phyloP scores from a whole-genome alignment of 2,888 invertebrate species.

The Drosophila robusta region DNA sequence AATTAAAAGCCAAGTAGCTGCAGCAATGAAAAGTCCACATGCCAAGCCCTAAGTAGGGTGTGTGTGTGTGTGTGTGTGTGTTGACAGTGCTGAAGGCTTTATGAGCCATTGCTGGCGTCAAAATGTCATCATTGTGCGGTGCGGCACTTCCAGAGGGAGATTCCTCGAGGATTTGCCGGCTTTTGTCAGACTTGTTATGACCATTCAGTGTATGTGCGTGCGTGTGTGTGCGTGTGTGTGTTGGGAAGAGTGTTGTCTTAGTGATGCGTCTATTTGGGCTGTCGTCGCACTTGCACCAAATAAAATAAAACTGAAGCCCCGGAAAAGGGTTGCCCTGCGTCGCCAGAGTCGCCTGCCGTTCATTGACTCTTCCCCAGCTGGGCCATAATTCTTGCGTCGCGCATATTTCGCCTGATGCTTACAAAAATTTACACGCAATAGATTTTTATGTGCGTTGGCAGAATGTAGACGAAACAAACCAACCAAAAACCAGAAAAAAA shows the following conservation, averaged over 20 bases:
- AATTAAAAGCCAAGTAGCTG: constrained; percentile 73
- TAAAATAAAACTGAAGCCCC: constrained; percentile 41
- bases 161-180: constrained; percentile 47
- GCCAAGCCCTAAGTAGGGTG: neutral
- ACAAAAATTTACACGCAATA: constrained; percentile 80
- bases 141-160: constrained; percentile 31
- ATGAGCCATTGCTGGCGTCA: constrained; percentile 83
- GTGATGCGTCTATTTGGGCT: constrained; percentile 38
- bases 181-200: constrained; percentile 57
- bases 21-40: constrained; percentile 43
- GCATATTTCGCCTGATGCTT: constrained; percentile 53
- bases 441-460: constrained; percentile 77
- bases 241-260: constrained; percentile 18
- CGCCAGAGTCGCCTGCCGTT: constrained; percentile 42
- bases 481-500: constrained; percentile 15
- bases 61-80: constrained; percentile 13
- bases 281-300: constrained; percentile 57
- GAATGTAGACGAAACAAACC: constrained; percentile 40
- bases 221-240: constrained; percentile 19
- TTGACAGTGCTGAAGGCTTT: constrained; percentile 73
- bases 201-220: constrained; percentile 6
- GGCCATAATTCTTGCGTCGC: constrained; percentile 66
- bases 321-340: constrained; percentile 57
- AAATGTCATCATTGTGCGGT: constrained; percentile 70
- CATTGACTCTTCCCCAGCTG: constrained; percentile 62